Evolutionary conservation across 2,888 invertebrate genomes (phyloP), one percentile per base, ranked within the genome.

Genomic region (Seira sanloemensis): DNA sequence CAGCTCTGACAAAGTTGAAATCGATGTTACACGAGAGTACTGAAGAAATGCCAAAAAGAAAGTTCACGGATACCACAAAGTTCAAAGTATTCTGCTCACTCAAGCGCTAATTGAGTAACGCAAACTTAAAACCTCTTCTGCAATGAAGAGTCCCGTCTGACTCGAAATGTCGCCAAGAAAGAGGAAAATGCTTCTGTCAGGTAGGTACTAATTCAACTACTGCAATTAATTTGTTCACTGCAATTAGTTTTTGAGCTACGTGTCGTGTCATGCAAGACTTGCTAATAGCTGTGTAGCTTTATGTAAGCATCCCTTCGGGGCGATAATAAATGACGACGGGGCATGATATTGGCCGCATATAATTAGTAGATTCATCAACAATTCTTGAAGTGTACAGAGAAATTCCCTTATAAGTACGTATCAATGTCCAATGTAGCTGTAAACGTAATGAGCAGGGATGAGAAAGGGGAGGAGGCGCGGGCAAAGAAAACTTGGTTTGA

Each of bases 151-250:
- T 16, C 5, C 7, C 37, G 5, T 37, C 12, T 37, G 12, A 9
- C 18, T 7, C 58, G 9, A 7, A 7, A 4, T 58, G 5, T 58
- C 58, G 7, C 58, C 58, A 58, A 58, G 58, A 58, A 58, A 7
- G n/a, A 58, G n/a, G n/a, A 18, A 58, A 58, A 58, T 18, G 58
- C 58, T 58, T 12, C 12, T 58, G 58, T 18, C 18, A 58, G 5
- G 9, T 72, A 75, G 79, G 37, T 24, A 79, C 67, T 80, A 80
- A 75, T 81, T 81, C 71, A 58, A 5, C 58, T 21, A 24, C 21
- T 79, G 65, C 75, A 75, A 81, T 81, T 81, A 81, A 81, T 81
- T 69, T 69, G 81, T 81, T 80, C 69, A 75, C 76, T 69, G 25
- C 71, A 81, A 75, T 81, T 81, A 81, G 75, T 25, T 26, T 46